phyloP scores from a whole-genome alignment of 1,140 invertebrate genomes.

The Panagrolaimus sp. region DNA sequence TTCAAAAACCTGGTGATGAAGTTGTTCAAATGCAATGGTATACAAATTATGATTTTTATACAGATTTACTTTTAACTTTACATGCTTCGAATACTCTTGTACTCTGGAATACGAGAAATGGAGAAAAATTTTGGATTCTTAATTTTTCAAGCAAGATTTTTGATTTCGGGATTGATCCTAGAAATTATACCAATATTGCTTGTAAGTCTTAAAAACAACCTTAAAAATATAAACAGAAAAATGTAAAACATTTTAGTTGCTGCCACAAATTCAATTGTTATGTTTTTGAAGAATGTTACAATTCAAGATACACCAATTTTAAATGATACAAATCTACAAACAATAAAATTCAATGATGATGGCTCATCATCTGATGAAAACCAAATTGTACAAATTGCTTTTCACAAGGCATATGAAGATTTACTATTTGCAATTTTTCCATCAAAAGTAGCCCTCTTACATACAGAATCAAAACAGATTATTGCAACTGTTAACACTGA shows the following conservation, averaged over 20 bases:
- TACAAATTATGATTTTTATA: slow-evolving; percentile 14
- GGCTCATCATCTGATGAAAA: neutral
- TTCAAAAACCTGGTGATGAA: slow-evolving; percentile 20
- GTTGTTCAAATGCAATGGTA: slow-evolving; percentile 25
- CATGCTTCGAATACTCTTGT: slow-evolving; percentile 6
- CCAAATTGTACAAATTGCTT: neutral
- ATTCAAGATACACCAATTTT: neutral
- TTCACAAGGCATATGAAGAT: neutral
- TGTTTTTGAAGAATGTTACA: neutral
- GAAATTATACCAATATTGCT: slow-evolving; percentile 1
- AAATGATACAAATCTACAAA: neutral
- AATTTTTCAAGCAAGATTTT: slow-evolving; percentile 14
- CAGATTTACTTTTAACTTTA: neutral
- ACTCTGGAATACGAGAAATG: neutral
- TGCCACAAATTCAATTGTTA: neutral
- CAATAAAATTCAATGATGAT: neutral
- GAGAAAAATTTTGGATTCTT: slow-evolving; percentile 15
- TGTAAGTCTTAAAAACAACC: slow-evolving; percentile 9
- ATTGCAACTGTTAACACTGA: slow-evolving; percentile 19
- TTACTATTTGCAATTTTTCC: neutral
- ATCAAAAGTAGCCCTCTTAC: neutral
- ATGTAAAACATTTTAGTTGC: neutral
- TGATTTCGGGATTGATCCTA: slow-evolving; percentile 5
- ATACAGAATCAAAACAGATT: slow-evolving; percentile 19
- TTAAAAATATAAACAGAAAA: neutral